phyloP scores from a whole-genome alignment of 2,113 vertebrate genomes.

The Ploceus nigricollis region DNA sequence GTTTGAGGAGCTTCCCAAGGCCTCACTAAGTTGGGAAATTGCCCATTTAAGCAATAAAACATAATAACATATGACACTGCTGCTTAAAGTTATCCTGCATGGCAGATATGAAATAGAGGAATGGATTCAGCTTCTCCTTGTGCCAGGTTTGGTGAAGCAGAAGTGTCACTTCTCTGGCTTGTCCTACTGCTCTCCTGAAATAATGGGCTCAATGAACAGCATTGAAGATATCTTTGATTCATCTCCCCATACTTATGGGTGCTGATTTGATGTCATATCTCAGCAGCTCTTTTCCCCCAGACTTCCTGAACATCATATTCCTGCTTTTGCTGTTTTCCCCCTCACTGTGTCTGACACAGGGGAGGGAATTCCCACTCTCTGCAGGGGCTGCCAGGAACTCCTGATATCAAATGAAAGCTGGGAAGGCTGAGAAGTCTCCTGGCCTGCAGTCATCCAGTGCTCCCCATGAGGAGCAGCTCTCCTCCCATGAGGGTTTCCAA shows the following conservation, averaged over 20 bases:
- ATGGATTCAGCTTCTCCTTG: neutral
- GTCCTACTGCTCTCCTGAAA: neutral
- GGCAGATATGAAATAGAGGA: neutral
- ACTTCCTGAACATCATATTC: neutral
- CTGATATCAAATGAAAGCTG: neutral
- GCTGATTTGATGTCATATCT: neutral
- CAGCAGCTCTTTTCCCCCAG: neutral
- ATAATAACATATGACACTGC: neutral
- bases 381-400: neutral
- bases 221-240: neutral
- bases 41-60: neutral
- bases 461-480: neutral
- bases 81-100: neutral
- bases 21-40: conserved; percentile 2
- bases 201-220: neutral
- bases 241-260: neutral
- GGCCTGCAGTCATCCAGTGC: neutral
- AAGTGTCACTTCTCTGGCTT: neutral
- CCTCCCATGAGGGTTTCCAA: neutral
- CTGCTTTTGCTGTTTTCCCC: neutral
- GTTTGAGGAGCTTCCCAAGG: conserved; percentile 35
- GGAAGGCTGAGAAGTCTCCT: neutral
- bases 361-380: neutral
- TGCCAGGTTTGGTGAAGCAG: neutral
- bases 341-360: neutral